Conservation (phyloP, 2,113 vertebrate species). For the Anhinga anhinga region DNA sequence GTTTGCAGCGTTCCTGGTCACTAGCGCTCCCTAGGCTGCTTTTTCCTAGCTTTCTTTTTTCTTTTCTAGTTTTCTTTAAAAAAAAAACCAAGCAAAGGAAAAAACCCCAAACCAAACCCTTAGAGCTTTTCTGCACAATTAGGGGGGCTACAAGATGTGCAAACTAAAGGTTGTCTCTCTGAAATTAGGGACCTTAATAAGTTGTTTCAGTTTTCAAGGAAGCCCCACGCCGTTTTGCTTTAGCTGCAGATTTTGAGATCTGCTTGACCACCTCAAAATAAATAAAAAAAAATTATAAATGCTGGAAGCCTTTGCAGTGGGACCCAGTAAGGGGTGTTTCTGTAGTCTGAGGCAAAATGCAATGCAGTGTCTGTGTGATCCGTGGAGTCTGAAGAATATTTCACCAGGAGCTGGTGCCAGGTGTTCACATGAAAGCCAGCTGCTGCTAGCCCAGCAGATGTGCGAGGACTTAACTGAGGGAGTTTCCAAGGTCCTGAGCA, state of each 20-base stretch:
- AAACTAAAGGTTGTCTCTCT: background rate
- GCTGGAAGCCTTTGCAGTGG: background rate
- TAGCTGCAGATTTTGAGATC: background rate
- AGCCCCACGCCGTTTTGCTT: background rate
- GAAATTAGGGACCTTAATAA: background rate
- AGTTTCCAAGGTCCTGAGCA: background rate
- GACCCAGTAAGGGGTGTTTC: background rate
- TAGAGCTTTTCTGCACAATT: background rate
- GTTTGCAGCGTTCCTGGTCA: too few relatives aligned
- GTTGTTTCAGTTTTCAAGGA: background rate
- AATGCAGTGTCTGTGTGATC: background rate
- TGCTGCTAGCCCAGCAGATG: background rate
- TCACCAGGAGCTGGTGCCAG: background rate
- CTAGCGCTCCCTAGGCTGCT: too few relatives aligned
- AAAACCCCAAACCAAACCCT: background rate
- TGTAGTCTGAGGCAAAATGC: background rate
- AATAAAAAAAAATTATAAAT: background rate
- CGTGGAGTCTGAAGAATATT: background rate
- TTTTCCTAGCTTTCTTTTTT: too few relatives aligned
- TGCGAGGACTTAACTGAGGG: background rate
- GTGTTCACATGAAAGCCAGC: background rate
- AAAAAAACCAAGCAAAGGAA: background rate
- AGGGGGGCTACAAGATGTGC: background rate
- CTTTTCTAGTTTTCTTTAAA: background rate
- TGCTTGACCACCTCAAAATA: background rate